These are phyloP conservation scores for Podarcis muralis DNA, from an alignment of 2,113 vertebrate species.

Conservation along the genomic window DNA sequence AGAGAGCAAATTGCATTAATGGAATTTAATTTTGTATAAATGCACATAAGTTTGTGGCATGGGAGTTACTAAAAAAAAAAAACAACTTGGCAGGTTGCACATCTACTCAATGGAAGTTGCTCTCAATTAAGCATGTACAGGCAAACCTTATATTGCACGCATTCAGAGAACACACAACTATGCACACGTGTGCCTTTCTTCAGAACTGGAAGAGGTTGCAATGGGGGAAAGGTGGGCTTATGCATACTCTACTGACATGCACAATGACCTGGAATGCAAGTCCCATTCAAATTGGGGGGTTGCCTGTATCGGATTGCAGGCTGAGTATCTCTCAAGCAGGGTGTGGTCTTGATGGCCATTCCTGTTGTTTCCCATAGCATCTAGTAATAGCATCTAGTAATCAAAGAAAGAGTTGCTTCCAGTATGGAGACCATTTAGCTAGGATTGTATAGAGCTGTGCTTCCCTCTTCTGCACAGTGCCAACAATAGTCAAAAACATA, in stretches of 20 bases:
- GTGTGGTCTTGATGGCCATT: not conserved
- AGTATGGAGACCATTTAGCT: not conserved
- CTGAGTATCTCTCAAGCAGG: not conserved
- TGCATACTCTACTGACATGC: no score
- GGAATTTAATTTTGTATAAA: not conserved
- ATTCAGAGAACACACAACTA: no score
- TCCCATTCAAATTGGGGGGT: not conserved
- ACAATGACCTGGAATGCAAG: no score
- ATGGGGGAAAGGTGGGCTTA: no score
- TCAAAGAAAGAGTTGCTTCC: not conserved
- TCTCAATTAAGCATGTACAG: not conserved
- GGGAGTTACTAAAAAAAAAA: no score
- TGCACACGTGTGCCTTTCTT: no score
- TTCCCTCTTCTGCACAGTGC: not conserved
- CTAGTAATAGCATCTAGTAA: not conserved
- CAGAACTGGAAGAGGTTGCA: no score
- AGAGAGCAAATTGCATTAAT: not conserved
- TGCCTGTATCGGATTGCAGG: not conserved
- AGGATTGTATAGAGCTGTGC: not conserved
- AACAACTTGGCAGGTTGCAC: not conserved
- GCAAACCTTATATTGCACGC: no score
- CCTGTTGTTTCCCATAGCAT: not conserved
- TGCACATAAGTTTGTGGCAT: no score
- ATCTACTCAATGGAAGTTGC: not conserved
- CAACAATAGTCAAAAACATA: not conserved